Base-by-base conservation (phyloP, 1,140 invertebrate species). In the Phocides pigmalion region DNA sequence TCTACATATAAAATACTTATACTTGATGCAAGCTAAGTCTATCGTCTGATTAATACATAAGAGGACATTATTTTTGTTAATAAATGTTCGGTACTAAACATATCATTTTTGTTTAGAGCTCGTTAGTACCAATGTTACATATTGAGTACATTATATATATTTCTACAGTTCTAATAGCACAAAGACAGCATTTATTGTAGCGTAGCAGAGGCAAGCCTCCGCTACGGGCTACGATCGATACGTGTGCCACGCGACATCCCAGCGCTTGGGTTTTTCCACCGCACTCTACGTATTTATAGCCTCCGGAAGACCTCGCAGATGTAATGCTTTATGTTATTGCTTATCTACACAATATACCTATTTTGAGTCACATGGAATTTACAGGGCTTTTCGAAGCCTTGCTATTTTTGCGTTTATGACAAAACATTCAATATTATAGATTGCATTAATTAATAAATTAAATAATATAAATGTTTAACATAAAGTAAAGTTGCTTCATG, bases 211-310 rank as follows among this genome's bases (percentile, higher is more conserved):
- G 62, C 82, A 85, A 84, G 82, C 66, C 62, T 56, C 35, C 39
- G 64, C 75, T 69, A 75, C 62, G 72, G 59, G 74, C 81, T 81
- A 79, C 85, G 87, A 90, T 90, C 87, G 79, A 90, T 90, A 90
- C 73, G 39, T 54, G 68, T 65, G 66, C 79, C 71, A 80, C 78
- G 78, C 85, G 81, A 87, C 85, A 87, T 77, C 72, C 65, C 71
- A 76, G 70, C 64, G 78, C 79, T 82, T 82, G 72, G 70, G 72
- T 77, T 81, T 87, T 82, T 78, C 72, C 66, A 68, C 49, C 47
- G 64, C 56, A 62, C 47, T 66, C 46, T 71, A 64, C 44, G 32
- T 51, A 44, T 58, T 58, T 51, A 64, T 56, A 54, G 19, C 41
- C 54, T 32, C 54, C 22, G 39, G 54, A 58, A 58, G 54, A 58